phyloP scores from a whole-genome alignment of 1,140 invertebrate species.

The Anoplophora glabripennis region DNA sequence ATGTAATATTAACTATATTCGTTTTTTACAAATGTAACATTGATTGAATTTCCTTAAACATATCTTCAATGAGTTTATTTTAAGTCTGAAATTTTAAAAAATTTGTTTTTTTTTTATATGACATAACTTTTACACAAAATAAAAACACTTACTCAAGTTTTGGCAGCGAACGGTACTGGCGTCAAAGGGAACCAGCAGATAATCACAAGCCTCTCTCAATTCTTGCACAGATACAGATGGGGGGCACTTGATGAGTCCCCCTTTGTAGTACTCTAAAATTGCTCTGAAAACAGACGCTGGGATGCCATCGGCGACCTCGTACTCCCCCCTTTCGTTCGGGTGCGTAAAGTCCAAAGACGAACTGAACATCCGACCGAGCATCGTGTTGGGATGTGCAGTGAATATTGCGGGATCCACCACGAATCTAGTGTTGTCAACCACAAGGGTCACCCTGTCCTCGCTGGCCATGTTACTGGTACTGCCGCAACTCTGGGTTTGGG shows the following conservation, averaged over 20 bases:
- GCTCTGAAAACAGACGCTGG: conserved; percentile 93
- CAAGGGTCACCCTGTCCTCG: conserved; percentile 81
- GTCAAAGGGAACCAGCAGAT: conserved; percentile 96
- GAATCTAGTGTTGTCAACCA: conserved; percentile 91
- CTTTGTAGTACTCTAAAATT: conserved; percentile 94
- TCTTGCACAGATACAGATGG: conserved; percentile 86
- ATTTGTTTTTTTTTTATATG: too few relatives aligned
- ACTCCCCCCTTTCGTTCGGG: conserved; percentile 94
- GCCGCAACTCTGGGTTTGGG: conserved; percentile 31
- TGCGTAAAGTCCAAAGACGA: conserved; percentile 90
- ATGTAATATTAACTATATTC: too few relatives aligned
- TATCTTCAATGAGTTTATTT: too few relatives aligned
- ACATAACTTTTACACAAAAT: too few relatives aligned
- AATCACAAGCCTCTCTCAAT: conserved; percentile 96
- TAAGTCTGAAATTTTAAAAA: too few relatives aligned
- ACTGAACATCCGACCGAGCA: conserved; percentile 96
- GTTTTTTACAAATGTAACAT: too few relatives aligned
- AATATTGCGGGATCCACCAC: conserved; percentile 89
- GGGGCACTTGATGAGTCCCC: conserved; percentile 84
- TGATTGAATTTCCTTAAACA: too few relatives aligned
- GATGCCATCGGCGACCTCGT: conserved; percentile 97
- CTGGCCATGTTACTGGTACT: conserved; percentile 40
- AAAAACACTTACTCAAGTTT: conserved; percentile 80
- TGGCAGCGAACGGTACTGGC: conserved; percentile 93
- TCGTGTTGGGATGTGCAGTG: conserved; percentile 87